phyloP scores from a whole-genome alignment of 1,140 invertebrate genomes.

The Probaryconus sp. region DNA sequence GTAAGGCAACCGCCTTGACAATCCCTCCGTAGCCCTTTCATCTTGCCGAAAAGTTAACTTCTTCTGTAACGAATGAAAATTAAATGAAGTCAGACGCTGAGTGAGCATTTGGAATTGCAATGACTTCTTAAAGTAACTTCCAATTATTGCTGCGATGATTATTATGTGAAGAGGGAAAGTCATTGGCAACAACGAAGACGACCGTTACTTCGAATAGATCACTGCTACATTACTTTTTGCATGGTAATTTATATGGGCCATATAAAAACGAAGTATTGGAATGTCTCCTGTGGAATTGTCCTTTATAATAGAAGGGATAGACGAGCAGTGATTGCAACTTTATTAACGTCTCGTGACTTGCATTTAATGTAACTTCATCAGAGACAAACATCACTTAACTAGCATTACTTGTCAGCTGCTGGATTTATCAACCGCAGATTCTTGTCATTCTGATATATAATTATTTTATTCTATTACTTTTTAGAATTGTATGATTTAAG shows the following conservation, averaged over 20 bases:
- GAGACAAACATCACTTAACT: conserved; percentile 33
- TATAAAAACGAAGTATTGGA: no score
- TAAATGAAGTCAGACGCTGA: conserved; percentile 49
- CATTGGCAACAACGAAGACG: no score
- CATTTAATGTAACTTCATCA: conserved; percentile 32
- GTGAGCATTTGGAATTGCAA: conserved; percentile 57
- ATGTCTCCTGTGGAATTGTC: conserved; percentile 4
- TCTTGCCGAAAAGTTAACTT: conserved; percentile 73
- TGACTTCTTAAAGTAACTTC: conserved; percentile 49
- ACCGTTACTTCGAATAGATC: conserved; percentile 36
- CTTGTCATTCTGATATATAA: conserved; percentile 9
- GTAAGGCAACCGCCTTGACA: conserved; percentile 67
- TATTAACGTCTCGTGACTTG: conserved; percentile 62
- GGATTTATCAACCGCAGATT: conserved; percentile 16
- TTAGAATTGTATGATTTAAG: no score
- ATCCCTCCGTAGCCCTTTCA: conserved; percentile 68
- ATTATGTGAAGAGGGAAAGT: no score
- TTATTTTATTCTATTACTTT: conserved; percentile 31
- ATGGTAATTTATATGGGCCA: no score
- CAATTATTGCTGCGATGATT: conserved; percentile 46
- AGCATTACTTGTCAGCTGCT: conserved; percentile 44
- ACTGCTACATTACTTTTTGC: no score
- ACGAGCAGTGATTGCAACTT: conserved; percentile 34
- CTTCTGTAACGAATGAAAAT: conserved; percentile 49
- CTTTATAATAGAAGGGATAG: not conserved